phyloP scores from a whole-genome alignment of 2,797 vertebrate genomes.

The Euphonia xanthogaster region DNA sequence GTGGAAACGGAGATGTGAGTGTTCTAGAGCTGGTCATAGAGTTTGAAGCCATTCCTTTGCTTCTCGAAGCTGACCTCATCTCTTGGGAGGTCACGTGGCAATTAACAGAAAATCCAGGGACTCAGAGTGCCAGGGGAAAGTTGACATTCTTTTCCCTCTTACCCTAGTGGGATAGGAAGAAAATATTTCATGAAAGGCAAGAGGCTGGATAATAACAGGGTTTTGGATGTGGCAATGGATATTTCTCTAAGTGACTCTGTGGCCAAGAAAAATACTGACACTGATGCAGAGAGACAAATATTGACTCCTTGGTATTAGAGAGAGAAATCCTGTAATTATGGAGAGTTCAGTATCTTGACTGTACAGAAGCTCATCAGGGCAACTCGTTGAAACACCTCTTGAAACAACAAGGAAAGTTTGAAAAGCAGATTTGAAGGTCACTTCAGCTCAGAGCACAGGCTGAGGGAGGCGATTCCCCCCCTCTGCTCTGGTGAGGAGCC shows the following conservation, averaged over 20 bases:
- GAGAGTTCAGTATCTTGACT: background rate
- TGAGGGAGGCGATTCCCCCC: background rate
- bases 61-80: background rate
- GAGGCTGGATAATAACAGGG: background rate
- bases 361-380: background rate
- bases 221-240: background rate
- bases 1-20: background rate
- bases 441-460: background rate
- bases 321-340: background rate
- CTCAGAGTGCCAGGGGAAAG: background rate
- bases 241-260: background rate
- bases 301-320: background rate
- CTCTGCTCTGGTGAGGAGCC: background rate
- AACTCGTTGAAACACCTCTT: background rate
- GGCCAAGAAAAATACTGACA: background rate
- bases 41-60: background rate
- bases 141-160: accelerated
- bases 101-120: background rate
- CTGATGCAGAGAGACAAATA: background rate
- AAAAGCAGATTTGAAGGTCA: background rate
- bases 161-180: background rate
- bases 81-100: background rate
- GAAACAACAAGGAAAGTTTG: background rate
- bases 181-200: background rate
- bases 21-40: background rate